Percentiles rank a stretch among this genome's conserved stretches.
Conservation (phyloP, 1,140 invertebrate genomes). For the Pectinophora gossypiella region DNA sequence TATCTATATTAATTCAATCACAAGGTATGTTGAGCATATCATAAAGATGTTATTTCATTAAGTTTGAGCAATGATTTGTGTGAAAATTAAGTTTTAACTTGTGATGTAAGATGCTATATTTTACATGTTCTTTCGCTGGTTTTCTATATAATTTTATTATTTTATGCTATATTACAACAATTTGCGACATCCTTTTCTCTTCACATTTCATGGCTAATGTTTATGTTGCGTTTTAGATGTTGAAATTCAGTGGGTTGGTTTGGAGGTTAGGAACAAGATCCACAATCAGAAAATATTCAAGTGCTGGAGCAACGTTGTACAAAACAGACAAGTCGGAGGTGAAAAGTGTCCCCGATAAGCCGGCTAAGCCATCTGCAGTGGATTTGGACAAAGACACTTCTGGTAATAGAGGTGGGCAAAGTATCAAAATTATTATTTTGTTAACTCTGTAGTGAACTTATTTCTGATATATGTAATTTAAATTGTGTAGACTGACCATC, state of each 20-base stretch:
- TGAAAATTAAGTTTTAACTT: conserved; percentile 12
- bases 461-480: too few relatives aligned
- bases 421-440: too few relatives aligned
- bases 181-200: too few relatives aligned
- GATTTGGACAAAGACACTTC: conserved; percentile 28
- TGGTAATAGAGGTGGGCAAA: too few relatives aligned
- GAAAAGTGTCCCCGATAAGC: conserved; percentile 34
- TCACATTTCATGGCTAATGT: too few relatives aligned
- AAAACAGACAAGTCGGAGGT: conserved; percentile 47
- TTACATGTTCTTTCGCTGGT: conserved; percentile 14
- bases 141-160: conserved; percentile 7
- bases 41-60: not conserved
- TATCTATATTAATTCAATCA: not conserved
- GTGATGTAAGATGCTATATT: conserved; percentile 62
- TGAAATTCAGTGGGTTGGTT: conserved; percentile 64
- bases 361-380: conserved; percentile 5
- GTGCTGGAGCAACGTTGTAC: conserved; percentile 43
- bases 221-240: conserved; percentile 52
- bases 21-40: not conserved
- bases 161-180: too few relatives aligned
- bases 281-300: conserved; percentile 48
- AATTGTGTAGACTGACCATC: too few relatives aligned
- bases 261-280: conserved; percentile 68
- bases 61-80: not conserved
- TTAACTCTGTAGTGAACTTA: too few relatives aligned